Evolutionary conservation across 2,888 invertebrate species (phyloP).

Genomic region (Microctonus aethiopoides): DNA sequence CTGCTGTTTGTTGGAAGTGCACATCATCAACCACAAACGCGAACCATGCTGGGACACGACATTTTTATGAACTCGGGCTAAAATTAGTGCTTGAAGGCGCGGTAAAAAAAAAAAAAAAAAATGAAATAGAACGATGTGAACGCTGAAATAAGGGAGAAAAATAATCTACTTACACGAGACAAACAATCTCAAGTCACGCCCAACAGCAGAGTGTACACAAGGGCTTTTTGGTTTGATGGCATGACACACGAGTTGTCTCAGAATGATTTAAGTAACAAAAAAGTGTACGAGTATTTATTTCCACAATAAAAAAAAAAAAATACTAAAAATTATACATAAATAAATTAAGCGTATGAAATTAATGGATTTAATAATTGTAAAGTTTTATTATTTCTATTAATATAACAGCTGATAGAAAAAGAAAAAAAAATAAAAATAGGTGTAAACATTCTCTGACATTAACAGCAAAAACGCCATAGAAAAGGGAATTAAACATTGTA

Average conservation of each 20-base stretch:
- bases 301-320: background rate
- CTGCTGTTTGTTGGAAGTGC: background rate
- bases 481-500: constrained; percentile 1
- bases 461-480: constrained; percentile 8
- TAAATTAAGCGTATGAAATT: constrained; percentile 10
- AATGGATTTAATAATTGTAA: constrained; percentile 1
- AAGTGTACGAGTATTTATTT: background rate
- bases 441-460: background rate
- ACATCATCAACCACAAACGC: constrained; percentile 38
- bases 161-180: constrained; percentile 20
- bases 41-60: constrained; percentile 50
- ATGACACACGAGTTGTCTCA: background rate
- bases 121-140: background rate
- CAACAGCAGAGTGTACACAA: constrained; percentile 29
- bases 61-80: constrained; percentile 57
- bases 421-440: background rate
- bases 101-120: constrained; percentile 22
- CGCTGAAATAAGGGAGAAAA: constrained; percentile 10
- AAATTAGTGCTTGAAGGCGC: constrained; percentile 51
- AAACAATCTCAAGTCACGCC: constrained; percentile 4
- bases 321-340: background rate
- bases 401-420: background rate
- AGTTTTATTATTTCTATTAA: constrained; percentile 31
- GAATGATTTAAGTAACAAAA: constrained; percentile 10
- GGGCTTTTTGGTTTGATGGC: constrained; percentile 11